phyloP scores from a whole-genome alignment of 2,888 invertebrate genomes.

The Mayetiola destructor region DNA sequence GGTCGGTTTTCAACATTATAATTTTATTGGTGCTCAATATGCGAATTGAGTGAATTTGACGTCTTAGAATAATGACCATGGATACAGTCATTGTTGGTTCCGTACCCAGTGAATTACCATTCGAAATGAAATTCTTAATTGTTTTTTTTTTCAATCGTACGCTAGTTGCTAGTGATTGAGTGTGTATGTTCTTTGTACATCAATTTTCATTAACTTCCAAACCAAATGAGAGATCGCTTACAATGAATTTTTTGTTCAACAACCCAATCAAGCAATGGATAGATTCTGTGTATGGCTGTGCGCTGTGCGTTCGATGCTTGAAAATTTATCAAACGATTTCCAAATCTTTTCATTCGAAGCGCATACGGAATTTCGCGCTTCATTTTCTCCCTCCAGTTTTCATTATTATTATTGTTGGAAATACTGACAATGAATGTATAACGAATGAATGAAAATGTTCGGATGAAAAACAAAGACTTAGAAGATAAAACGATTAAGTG shows the following conservation, averaged over 20 bases:
- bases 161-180: too few relatives aligned
- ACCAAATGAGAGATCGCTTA: not conserved
- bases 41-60: too few relatives aligned
- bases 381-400: not conserved
- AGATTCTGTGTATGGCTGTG: not conserved
- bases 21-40: too few relatives aligned
- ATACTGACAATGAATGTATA: not conserved
- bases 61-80: too few relatives aligned
- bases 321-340: not conserved
- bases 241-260: slow-evolving; percentile 5
- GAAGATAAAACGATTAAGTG: too few relatives aligned
- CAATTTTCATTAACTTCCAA: not conserved
- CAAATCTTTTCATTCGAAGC: not conserved
- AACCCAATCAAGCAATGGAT: not conserved
- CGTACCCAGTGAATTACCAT: too few relatives aligned
- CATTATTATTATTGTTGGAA: not conserved
- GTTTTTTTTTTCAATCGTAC: too few relatives aligned
- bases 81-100: too few relatives aligned
- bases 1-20: too few relatives aligned
- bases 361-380: slow-evolving; percentile 3
- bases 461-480: not conserved
- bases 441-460: not conserved
- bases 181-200: too few relatives aligned
- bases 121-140: too few relatives aligned
- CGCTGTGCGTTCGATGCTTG: not conserved